These are phyloP conservation scores for Ectemnius cavifrons DNA, from an alignment of 2,888 invertebrate genomes.

Conservation along the genomic window DNA sequence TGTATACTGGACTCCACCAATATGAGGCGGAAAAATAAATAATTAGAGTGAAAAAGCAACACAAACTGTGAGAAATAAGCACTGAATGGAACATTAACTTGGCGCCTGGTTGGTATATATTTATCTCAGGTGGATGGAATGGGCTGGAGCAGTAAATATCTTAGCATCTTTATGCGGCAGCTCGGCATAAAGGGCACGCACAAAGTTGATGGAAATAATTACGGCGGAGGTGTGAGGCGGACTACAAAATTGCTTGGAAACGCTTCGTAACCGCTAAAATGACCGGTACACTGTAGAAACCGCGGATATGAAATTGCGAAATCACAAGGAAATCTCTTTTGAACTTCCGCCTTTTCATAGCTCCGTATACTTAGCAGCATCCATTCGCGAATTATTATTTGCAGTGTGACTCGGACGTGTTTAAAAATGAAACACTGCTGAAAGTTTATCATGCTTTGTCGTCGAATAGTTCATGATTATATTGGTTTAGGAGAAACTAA, in stretches of 20 bases:
- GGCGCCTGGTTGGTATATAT: no score
- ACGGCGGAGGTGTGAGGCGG: conserved; percentile 45
- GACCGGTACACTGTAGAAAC: conserved; percentile 9
- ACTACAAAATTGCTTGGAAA: conserved; percentile 54
- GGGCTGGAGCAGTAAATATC: no score
- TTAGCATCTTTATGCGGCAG: not conserved
- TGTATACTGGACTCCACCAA: no score
- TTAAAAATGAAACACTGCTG: no score
- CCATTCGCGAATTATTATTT: not conserved
- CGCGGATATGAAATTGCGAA: conserved; percentile 8
- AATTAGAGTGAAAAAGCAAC: no score
- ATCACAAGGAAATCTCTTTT: not conserved
- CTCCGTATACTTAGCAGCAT: not conserved
- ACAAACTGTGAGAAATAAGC: no score
- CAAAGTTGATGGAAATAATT: conserved; percentile 57
- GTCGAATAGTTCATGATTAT: no score
- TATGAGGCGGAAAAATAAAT: no score
- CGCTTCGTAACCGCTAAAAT: conserved; percentile 53
- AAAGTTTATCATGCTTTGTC: no score
- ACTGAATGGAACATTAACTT: no score
- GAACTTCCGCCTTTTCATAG: not conserved
- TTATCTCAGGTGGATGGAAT: no score
- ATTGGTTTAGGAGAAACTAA: no score
- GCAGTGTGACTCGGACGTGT: not conserved
- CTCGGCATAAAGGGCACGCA: conserved; percentile 44